Base-by-base conservation (phyloP, 2,797 vertebrate species). In the Sebastes oblongus region DNA sequence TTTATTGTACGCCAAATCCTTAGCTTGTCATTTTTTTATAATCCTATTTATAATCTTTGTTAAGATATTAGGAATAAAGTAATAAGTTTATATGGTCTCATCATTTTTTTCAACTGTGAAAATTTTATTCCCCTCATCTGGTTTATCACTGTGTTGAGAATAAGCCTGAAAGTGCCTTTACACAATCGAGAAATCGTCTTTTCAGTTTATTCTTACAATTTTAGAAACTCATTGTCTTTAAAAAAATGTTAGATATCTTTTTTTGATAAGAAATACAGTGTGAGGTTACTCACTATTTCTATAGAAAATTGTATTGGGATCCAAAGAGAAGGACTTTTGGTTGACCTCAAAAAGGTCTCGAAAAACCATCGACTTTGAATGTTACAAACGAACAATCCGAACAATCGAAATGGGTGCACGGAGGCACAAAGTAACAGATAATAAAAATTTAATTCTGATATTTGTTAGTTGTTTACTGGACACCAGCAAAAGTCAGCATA, bases 91-190 rank as follows among this genome's bases (percentile, higher is more conserved):
- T 24, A 75, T 82, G 29, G 32, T 80, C 67, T 61, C 30, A 71
- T 39, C 0, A 7, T 79, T 77, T 60, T 56, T 62, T 62, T 71
- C 8, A 71, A 72, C 56, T 78, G 56, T 81, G 64, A 73, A 77
- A 46, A 66, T 29, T 80, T 12, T 61, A 60, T 81, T 80, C 75
- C 85, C 83, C 81, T 88, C 81, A 84, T 91, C 80, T 92, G 84
- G 85, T 92, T 80, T 86, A 79, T 87, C 85, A 86, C 77, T 84
- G 56, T 76, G 69, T 84, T 79, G 76, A 70, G 55, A 90, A 90
- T 77, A 78, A 86, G 92, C 84, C 87, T 95, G 92, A 94, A 94
- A 91, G 91, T 90, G 92, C 84, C 25, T 52, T 69, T 25, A 74
- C 3, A 29, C 8, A 46, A 52, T 61, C 6, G 25, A 4, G 3